Conservation (phyloP, 2,797 vertebrate species). For the Etheostoma nigrum region DNA sequence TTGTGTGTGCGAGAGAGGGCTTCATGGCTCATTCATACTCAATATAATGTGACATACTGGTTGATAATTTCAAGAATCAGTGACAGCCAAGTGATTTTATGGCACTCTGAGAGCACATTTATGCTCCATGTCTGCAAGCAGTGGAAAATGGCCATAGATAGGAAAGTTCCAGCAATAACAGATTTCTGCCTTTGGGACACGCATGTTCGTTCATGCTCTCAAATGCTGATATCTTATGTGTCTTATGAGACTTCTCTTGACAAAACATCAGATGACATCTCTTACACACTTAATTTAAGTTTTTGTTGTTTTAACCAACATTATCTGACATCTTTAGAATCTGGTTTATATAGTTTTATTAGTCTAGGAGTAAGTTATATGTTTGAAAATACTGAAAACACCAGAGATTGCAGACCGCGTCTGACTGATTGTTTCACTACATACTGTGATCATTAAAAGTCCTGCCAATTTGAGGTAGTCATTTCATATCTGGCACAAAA, state of each 20-base stretch:
- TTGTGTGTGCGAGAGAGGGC: neutral
- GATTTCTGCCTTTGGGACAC: constrained; percentile 22
- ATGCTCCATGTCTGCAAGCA: constrained; percentile 13
- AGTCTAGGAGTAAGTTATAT: neutral
- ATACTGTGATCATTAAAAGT: neutral
- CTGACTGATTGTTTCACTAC: neutral
- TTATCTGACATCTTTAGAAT: neutral
- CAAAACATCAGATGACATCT: neutral
- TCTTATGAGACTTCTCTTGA: neutral
- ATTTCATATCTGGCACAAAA: neutral
- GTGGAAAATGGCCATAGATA: neutral
- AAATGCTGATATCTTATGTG: neutral
- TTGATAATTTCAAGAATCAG: constrained; percentile 9
- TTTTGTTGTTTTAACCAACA: neutral
- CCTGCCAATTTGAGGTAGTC: neutral
- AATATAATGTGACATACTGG: constrained; percentile 27
- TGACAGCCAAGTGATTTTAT: neutral
- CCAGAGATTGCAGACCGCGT: neutral
- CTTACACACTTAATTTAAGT: too few relatives aligned
- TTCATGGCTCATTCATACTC: constrained; percentile 26
- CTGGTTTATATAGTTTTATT: neutral
- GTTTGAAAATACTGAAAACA: neutral
- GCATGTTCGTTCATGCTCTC: neutral
- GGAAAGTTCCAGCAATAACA: constrained; percentile 10
- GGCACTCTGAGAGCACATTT: constrained; percentile 14